phyloP scores from a whole-genome alignment of 2,888 invertebrate species.

The Epinotia ramella region DNA sequence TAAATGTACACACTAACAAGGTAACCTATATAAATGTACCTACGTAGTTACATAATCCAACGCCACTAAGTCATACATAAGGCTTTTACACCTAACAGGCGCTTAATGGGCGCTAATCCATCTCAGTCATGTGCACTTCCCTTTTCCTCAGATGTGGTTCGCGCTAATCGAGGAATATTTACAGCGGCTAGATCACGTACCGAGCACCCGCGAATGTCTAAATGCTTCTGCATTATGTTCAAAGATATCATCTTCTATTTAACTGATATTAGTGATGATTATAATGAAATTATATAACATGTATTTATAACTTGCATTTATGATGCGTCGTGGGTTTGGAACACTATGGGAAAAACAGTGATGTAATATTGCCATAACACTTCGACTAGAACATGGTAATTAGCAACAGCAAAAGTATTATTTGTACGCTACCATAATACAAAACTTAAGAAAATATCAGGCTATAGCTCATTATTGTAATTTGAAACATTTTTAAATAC shows the following conservation, averaged over 20 bases:
- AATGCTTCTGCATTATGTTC: slow-evolving; percentile 35
- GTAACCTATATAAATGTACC: neutral
- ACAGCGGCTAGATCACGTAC: slow-evolving; percentile 32
- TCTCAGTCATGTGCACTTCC: slow-evolving; percentile 64
- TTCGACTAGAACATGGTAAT: too few species aligned
- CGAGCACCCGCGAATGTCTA: neutral
- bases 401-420: too few species aligned
- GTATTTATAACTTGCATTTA: too few species aligned
- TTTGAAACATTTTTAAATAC: too few species aligned
- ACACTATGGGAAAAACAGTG: too few species aligned
- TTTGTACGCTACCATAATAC: too few species aligned
- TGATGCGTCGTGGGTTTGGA: too few species aligned
- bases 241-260: slow-evolving; percentile 18
- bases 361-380: too few species aligned
- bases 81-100: slow-evolving; percentile 50
- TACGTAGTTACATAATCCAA: slow-evolving; percentile 20
- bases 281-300: neutral
- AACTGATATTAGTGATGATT: slow-evolving; percentile 4
- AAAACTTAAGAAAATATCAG: too few species aligned
- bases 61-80: slow-evolving; percentile 33
- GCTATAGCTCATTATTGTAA: too few species aligned
- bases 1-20: neutral
- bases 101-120: slow-evolving; percentile 65
- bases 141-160: slow-evolving; percentile 48
- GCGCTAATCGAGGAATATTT: slow-evolving; percentile 47